Evolutionary conservation across 2,797 vertebrate species (phyloP).

Genomic region (Scleropages formosus): DNA sequence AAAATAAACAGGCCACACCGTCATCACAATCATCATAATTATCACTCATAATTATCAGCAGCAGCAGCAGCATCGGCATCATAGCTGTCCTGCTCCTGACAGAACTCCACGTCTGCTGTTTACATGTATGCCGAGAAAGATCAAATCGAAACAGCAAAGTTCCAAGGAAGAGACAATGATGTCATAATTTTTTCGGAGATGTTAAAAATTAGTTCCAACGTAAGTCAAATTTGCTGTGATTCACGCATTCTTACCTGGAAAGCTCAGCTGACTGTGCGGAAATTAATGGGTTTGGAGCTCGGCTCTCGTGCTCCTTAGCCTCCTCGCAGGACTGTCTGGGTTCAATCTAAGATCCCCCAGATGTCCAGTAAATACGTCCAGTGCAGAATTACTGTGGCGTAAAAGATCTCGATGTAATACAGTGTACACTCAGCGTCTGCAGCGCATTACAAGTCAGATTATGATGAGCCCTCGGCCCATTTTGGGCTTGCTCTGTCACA

Average conservation of each 20-base stretch:
- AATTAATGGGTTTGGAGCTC: not conserved
- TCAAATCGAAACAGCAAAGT: too few species aligned
- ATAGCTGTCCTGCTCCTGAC: too few species aligned
- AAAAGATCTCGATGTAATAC: slow-evolving; percentile 23
- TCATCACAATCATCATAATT: not conserved
- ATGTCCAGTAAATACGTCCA: slow-evolving; percentile 33
- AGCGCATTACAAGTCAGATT: slow-evolving; percentile 37
- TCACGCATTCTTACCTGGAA: not conserved
- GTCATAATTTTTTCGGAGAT: too few species aligned
- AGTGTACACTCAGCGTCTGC: slow-evolving; percentile 21
- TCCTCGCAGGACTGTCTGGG: slow-evolving; percentile 44
- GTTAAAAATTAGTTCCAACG: too few species aligned
- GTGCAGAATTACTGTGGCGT: slow-evolving; percentile 30
- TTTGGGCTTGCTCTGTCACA: slow-evolving; percentile 48
- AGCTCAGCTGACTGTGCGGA: not conserved
- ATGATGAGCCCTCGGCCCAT: slow-evolving; percentile 38
- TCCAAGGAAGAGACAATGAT: too few species aligned
- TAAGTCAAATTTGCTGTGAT: not conserved
- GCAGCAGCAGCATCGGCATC: too few species aligned
- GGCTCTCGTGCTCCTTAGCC: not conserved
- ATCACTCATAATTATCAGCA: too few species aligned
- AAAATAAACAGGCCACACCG: not conserved
- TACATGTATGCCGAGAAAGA: too few species aligned
- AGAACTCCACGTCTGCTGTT: too few species aligned
- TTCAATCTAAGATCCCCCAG: slow-evolving; percentile 46